Percentiles rank a stretch among this genome's conserved stretches.
phyloP scores from a whole-genome alignment of 2,888 invertebrate species.

The Diarsia dahlii region DNA sequence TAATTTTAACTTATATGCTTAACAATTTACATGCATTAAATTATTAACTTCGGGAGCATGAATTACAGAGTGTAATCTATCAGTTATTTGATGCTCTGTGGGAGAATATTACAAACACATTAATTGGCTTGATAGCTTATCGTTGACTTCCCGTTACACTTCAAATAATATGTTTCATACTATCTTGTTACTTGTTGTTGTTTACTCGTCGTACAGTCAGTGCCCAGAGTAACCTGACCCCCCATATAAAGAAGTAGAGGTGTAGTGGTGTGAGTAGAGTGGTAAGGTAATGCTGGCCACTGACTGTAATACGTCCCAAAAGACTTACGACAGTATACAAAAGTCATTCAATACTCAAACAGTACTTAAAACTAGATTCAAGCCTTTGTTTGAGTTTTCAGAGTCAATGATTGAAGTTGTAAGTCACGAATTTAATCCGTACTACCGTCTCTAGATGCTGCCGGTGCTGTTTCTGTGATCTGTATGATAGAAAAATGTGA shows the following conservation, averaged over 20 bases:
- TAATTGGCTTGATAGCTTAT: background rate
- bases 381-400: background rate
- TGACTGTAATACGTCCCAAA: background rate
- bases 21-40: conserved; percentile 14
- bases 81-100: conserved; percentile 8
- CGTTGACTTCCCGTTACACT: background rate
- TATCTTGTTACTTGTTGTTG: background rate
- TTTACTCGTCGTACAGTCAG: background rate
- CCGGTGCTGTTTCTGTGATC: background rate
- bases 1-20: too few relatives aligned
- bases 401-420: background rate
- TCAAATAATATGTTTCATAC: background rate
- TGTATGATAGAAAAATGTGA: background rate
- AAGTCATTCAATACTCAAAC: background rate
- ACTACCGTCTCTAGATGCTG: background rate
- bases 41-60: conserved; percentile 10
- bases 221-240: too few relatives aligned
- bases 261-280: too few relatives aligned
- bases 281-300: too few relatives aligned
- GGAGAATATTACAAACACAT: background rate
- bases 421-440: background rate
- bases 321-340: background rate
- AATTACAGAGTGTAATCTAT: conserved; percentile 25
- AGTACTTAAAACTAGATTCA: background rate
- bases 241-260: background rate